Conservation (phyloP, 2,797 vertebrate genomes). For the Manis pentadactyla region DNA sequence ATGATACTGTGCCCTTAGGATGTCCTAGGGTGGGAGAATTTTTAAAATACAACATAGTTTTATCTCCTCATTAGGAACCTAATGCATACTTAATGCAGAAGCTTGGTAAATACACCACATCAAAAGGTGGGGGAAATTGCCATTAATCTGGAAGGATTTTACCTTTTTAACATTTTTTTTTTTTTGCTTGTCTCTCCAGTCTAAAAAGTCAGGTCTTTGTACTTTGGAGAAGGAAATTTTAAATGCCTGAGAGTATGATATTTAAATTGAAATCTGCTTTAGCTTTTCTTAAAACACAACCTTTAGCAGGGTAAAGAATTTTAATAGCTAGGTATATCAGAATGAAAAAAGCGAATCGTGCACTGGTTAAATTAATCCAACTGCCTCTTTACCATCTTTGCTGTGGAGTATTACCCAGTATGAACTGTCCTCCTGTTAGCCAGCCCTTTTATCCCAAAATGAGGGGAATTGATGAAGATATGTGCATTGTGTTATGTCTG, state of each 20-base stretch:
- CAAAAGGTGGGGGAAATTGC: background rate
- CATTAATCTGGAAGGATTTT: conserved; percentile 9
- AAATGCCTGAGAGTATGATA: background rate
- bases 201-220: conserved; percentile 17
- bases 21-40: background rate
- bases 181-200: background rate
- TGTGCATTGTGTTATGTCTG: conserved; percentile 64
- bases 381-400: background rate
- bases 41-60: conserved; percentile 42
- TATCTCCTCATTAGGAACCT: conserved; percentile 50
- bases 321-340: background rate
- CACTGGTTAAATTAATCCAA: background rate
- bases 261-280: conserved; percentile 20
- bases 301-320: background rate
- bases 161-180: conserved; percentile 26
- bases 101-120: background rate
- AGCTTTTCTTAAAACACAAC: conserved; percentile 26
- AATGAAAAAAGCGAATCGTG: background rate
- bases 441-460: background rate
- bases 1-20: background rate
- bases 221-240: conserved; percentile 32
- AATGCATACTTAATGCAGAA: conserved; percentile 14
- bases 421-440: background rate
- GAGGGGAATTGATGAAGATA: conserved; percentile 37
- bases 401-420: background rate